phyloP scores from a whole-genome alignment of 2,797 vertebrate species.

The Catostomus latipinnis region DNA sequence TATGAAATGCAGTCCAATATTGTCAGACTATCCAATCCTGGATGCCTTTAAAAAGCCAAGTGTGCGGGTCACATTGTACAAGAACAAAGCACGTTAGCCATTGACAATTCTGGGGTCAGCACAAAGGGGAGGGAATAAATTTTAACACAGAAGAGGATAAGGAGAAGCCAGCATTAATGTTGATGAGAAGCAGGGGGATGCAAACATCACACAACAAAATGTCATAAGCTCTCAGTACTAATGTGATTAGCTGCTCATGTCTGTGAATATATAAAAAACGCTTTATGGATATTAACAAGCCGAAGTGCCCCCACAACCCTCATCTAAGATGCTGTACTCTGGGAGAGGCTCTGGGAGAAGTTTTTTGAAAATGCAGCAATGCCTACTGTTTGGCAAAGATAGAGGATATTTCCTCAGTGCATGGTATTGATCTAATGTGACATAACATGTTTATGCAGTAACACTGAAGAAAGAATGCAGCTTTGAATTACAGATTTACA shows the following conservation, averaged over 20 bases:
- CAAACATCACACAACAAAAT: conserved; percentile 37
- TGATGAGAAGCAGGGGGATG: conserved; percentile 33
- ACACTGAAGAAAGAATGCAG: too few relatives aligned
- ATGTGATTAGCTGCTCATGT: conserved; percentile 50
- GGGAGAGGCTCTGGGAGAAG: conserved; percentile 1
- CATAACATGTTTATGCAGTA: background rate
- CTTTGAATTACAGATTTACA: background rate
- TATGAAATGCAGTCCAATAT: background rate
- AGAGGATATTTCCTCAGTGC: conserved; percentile 1
- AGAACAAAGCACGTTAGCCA: conserved; percentile 43
- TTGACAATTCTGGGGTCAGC: conserved; percentile 45
- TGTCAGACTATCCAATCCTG: conserved; percentile 20
- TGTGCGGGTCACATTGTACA: conserved; percentile 19
- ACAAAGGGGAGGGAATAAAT: conserved; percentile 9
- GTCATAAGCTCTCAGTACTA: conserved; percentile 42
- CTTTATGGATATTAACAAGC: conserved; percentile 49
- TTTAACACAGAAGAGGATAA: conserved; percentile 34
- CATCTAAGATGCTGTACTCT: conserved; percentile 3
- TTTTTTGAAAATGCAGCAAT: conserved; percentile 5
- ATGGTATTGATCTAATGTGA: background rate
- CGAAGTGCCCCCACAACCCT: conserved; percentile 22
- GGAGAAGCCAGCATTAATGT: conserved; percentile 25
- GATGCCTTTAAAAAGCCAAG: conserved; percentile 11
- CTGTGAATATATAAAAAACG: conserved; percentile 48
- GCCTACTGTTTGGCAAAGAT: background rate